Evolutionary conservation across 2,888 invertebrate species (phyloP).

Genomic region (Cordylochernes scorpioides): DNA sequence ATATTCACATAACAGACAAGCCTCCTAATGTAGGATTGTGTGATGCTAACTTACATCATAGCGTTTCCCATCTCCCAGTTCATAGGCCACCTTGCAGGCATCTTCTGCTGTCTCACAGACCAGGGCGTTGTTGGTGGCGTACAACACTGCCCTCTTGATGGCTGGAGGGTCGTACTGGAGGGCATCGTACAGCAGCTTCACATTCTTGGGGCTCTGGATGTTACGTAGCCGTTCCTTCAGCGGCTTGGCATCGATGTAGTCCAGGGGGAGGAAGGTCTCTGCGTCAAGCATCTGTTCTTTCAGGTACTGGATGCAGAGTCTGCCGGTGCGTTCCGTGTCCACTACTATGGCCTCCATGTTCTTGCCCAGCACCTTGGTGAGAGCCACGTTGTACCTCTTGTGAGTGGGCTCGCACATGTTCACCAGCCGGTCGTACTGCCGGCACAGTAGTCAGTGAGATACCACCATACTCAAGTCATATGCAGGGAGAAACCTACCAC

Average conservation of each 20-base stretch:
- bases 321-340: constrained; percentile 86
- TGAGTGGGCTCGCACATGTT: constrained; percentile 98
- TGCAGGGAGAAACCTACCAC: constrained; percentile 33
- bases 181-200: constrained; percentile 86
- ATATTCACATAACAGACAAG: neutral
- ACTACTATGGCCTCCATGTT: constrained; percentile 99
- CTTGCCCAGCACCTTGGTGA: constrained; percentile 89
- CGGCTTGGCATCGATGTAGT: constrained; percentile 80
- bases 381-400: constrained; percentile 87
- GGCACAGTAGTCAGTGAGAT: constrained; percentile 15
- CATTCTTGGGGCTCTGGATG: constrained; percentile 76
- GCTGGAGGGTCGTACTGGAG: constrained; percentile 76
- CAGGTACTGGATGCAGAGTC: constrained; percentile 75
- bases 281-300: constrained; percentile 95
- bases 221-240: constrained; percentile 72
- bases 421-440: constrained; percentile 79
- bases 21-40: no score
- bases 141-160: constrained; percentile 82
- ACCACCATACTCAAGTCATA: constrained; percentile 1
- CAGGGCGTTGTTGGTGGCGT: constrained; percentile 91
- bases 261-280: constrained; percentile 87
- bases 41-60: constrained; percentile 46
- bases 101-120: constrained; percentile 98
- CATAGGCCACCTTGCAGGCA: constrained; percentile 82
- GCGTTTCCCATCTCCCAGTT: constrained; percentile 45